Evolutionary conservation across 23 tunicate genomes (phyloP), one percentile per base, ranked within the genome.

Genomic region (Botrylloides violaceus): DNA sequence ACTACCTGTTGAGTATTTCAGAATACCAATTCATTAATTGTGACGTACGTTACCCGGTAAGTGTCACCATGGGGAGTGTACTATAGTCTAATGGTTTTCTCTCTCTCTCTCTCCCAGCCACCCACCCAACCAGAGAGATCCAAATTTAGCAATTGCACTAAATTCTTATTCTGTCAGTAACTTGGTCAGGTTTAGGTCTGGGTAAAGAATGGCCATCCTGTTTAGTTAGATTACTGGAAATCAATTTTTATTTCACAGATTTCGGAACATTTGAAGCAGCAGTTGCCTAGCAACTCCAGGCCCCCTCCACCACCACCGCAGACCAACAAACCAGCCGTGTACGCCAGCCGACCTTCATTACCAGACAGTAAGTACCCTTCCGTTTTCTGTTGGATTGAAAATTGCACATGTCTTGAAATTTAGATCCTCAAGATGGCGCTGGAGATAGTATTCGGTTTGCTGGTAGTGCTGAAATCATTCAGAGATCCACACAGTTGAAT

Each of bases 381-480:
- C 27, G 30, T 22, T 9, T 9, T 58, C 26, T 4, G 26, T 58
- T 58, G 23, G 62, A 4, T 4, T 4, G 3, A 5, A 4, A 3
- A 58, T 9, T 58, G 9, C 29, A 7, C 7, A 59, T 23, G 32
- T 63, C 35, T 3, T 63, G 34, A 24, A n/a, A 4, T 68, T 68
- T 0, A 68, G 74, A 68, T 36, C 47, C 74, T 32, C 74, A 68
- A 36, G 74, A 37, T 43, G 74, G 74, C 26, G 74, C 74, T 43
- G 74, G 74, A 37, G 74, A 68, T 68, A 23, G 23, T 4, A 76
- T 83, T 0, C 39, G 43, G 77, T 83, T 83, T 76, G 88, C 88
- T 20, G 81, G 72, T 2, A 83, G 88, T 76, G 95, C 95, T 27
- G 95, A 87, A 49, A 87, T 87, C n/a, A 80, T 87, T n/a, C 95